Percentiles rank a stretch among this genome's conserved stretches.
phyloP scores from a whole-genome alignment of 2,797 vertebrate species.

The Sebastes trivittatus region DNA sequence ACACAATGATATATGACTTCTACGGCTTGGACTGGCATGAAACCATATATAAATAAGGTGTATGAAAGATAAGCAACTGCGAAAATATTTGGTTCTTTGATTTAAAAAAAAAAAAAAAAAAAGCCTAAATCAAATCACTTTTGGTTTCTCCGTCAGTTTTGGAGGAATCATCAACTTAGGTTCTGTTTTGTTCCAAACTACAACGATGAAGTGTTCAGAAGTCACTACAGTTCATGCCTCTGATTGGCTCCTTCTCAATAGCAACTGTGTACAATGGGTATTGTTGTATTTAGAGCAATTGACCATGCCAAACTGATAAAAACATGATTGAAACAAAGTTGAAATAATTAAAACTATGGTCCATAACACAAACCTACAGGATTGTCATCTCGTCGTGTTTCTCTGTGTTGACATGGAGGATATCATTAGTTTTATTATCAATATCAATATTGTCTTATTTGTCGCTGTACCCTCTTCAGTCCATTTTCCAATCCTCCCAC shows the following conservation, averaged over 20 bases:
- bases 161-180: not conserved
- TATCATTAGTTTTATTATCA: conserved; percentile 2
- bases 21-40: not conserved
- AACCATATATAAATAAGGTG: not conserved
- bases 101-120: not conserved
- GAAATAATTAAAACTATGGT: not conserved
- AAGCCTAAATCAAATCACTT: not conserved
- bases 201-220: not conserved
- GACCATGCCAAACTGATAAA: not conserved
- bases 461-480: conserved; percentile 19
- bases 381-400: not conserved
- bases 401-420: not conserved
- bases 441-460: conserved; percentile 39
- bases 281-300: not conserved
- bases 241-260: too few species aligned
- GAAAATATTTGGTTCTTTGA: not conserved
- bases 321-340: not conserved
- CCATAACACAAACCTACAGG: not conserved
- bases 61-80: not conserved
- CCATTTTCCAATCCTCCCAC: conserved; percentile 44
- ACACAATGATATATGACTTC: not conserved
- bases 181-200: not conserved
- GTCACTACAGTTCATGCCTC: not conserved
- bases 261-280: not conserved
- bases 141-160: not conserved